Base-by-base conservation (phyloP, 2,888 invertebrate species). In the Aphodius sticticus region DNA sequence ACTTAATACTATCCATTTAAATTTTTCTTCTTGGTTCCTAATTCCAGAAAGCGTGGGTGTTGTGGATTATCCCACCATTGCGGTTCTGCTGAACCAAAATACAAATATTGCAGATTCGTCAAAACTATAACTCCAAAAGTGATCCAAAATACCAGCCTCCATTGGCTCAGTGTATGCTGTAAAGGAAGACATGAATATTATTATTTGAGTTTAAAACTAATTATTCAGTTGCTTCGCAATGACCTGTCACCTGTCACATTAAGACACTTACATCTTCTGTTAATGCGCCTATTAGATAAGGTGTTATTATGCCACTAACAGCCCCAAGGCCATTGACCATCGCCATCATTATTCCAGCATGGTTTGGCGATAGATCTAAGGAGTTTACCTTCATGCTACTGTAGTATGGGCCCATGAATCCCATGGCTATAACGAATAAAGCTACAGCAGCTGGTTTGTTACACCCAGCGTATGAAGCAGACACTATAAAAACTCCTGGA, bases 51-150 rank as follows among this genome's bases (percentile, higher is more conserved):
- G 7, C 12, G 7, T 12, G 53, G 53, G 4, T 74, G 7, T 9
- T 14, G n/a, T 69, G 38, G 69, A 14, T 69, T 12, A 78, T 95
- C 94, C 94, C 95, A 95, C 84, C 92, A 91, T 80, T 94, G 92
- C 16, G 93, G 91, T 38, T 95, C 93, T 0, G 94, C 95, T 81
- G 93, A 92, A 0, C 94, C 94, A 86, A 92, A 94, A 6, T 94
- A 76, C 2, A 74, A 74, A 74, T 74, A 74, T 74, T 74, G 74
- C n/a, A 74, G 35, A 35, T 74, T 74, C 35, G 74, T 74, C 37
- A 26, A 16, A 12, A 37, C 37, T 12, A 74, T 9, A 12, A 74
- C 74, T 2, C 74, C 74, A n/a, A 74, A 74, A 14, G 74, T 74
- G n/a, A 74, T 74, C 74, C 74, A 74, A 74, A 74, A 74, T 6